Base-by-base conservation (phyloP, 2,888 invertebrate species). In the Lysandra coridon region DNA sequence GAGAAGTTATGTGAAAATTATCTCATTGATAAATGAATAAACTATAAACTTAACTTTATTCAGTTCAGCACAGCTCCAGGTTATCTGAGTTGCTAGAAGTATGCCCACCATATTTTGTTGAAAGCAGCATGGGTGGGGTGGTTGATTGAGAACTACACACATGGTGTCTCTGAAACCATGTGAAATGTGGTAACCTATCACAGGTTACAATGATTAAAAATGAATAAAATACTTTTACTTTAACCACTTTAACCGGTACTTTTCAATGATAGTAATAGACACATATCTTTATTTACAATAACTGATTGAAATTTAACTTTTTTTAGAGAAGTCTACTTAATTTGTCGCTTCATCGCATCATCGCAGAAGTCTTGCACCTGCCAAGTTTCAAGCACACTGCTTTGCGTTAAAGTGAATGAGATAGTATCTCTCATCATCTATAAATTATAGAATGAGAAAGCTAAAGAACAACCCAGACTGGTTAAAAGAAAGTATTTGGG, bases 91-190 rank as follows among this genome's bases (percentile, higher is more conserved):
- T 4, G 69, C 4, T 49, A 49, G 49, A 49, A 49, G 49, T 2
- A 49, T 49, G 44, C 30, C 4, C 33, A 57, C 17, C 6, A 64
- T n/a, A n/a, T n/a, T 64, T 30, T 12, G 64, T 69, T 33, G 33
- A 33, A 23, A 37, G 69, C 33, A 37, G 69, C 33, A 69, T 69
- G 69, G 69, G 69, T 37, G 69, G 33, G 69, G 69, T 69, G 69
- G 33, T 64, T 30, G 10, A n/a, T 7, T 33, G 33, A 69, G 33
- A 69, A 33, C 33, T 4, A 14, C 37, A 33, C 69, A 37, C 69
- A 69, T 69, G 69, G 64, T 69, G 33, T 69, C 4, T 4, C 17
- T 30, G 64, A 23, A 23, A 69, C 69, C 14, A 69, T 69, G 69
- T 69, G 69, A 69, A 30, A 7, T n/a, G 12, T 4, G 4, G 5